Conservation (phyloP, 1,140 invertebrate genomes). For the Calycopis cecrops region DNA sequence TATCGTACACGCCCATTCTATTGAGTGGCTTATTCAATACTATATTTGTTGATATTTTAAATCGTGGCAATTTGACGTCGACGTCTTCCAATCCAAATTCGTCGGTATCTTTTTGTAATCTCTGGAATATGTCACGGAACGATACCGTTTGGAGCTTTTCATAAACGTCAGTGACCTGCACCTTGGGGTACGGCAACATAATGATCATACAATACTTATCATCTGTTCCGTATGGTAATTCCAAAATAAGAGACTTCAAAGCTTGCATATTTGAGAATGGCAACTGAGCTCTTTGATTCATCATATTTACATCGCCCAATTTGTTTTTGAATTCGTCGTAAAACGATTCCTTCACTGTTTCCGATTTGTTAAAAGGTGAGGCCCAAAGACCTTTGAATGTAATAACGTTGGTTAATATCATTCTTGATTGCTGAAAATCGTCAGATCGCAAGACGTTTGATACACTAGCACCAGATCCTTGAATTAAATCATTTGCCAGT, state of each 20-base stretch:
- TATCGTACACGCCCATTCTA: slow-evolving; percentile 81
- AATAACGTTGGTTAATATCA: slow-evolving; percentile 86
- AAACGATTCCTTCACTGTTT: slow-evolving; percentile 76
- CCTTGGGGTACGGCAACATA: slow-evolving; percentile 42
- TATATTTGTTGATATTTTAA: slow-evolving; percentile 80
- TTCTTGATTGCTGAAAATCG: slow-evolving; percentile 75
- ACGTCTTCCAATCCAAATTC: slow-evolving; percentile 75
- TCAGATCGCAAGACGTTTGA: slow-evolving; percentile 57
- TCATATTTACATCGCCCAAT: slow-evolving; percentile 76
- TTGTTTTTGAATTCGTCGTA: slow-evolving; percentile 71
- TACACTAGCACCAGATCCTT: slow-evolving; percentile 49
- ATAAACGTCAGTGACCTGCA: slow-evolving; percentile 44
- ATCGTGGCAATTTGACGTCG: slow-evolving; percentile 81
- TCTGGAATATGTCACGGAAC: slow-evolving; percentile 56
- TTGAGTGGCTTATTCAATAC: slow-evolving; percentile 77
- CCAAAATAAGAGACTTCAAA: slow-evolving; percentile 70
- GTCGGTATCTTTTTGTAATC: slow-evolving; percentile 54
- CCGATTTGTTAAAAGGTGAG: slow-evolving; percentile 78
- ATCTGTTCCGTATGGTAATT: slow-evolving; percentile 76
- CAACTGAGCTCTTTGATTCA: slow-evolving; percentile 73
- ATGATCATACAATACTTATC: slow-evolving; percentile 56
- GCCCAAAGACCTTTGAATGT: slow-evolving; percentile 90
- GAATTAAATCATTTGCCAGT: slow-evolving; percentile 47
- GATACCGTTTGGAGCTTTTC: slow-evolving; percentile 34
- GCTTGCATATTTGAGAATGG: slow-evolving; percentile 68